Base-by-base conservation (phyloP, 2,888 invertebrate species). In the Tridacna crocea region DNA sequence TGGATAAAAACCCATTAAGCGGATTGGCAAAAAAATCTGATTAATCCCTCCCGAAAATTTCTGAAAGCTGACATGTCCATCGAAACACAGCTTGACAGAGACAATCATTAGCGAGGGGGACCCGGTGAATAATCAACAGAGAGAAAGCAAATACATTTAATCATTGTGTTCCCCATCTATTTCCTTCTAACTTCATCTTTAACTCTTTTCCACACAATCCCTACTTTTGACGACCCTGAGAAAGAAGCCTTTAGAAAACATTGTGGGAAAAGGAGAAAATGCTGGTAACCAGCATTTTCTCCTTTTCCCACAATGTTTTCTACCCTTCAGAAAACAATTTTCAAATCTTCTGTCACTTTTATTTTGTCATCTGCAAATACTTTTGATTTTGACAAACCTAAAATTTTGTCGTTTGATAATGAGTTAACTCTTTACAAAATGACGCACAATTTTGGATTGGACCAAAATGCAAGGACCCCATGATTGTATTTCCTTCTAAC, bases 51-150 rank as follows among this genome's bases (percentile, higher is more conserved):
- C 68, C 70, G 70, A 70, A 75, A 65, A 46, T 72, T 80, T 83
- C 73, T 73, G 61, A 74, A 79, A 76, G 76, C 78, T 79, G 79
- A 84, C 84, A 84, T 81, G 85, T 83, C 81, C 83, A 72, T 81
- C 79, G 76, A 81, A 85, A 85, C 83, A 58, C 79, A 81, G 74
- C 79, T 80, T 83, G 85, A 85, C 85, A 83, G 85, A 66, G 76
- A 58, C 70, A 76, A 79, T 85, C 85, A 83, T 81, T 83, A 83
- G 79, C 46, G 68, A 72, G 46, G 72, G 58, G 24, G 58, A 48
- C 48, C 61, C 77, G 80, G 77, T 80, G 80, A 80, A 80, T 80
- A 80, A 80, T 80, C 58, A 72, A 48, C 70, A 51, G 70, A 70
- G 70, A 70, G 70, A 70, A 70, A 70, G 70, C 70, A 70, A 70